These are phyloP conservation scores for Datnioides undecimradiatus DNA, from an alignment of 2,113 vertebrate species.

Conservation along the genomic window DNA sequence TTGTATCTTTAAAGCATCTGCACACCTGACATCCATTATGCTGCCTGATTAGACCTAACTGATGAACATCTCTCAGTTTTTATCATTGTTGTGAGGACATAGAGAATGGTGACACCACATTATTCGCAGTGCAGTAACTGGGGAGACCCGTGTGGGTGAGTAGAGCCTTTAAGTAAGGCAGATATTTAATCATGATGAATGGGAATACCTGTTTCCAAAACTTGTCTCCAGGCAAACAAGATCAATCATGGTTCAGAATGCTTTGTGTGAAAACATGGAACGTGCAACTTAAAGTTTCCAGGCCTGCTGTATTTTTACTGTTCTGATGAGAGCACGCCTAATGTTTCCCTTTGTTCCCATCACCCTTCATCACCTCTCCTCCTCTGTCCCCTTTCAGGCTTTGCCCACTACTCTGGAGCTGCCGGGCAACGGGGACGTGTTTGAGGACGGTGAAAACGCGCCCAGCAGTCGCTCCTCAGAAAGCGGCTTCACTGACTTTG, in stretches of 20 bases:
- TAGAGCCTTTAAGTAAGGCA: no score
- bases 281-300: background rate
- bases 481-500: slow-evolving; percentile 96
- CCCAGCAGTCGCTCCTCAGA: slow-evolving; percentile 88
- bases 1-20: no score
- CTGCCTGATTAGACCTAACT: background rate
- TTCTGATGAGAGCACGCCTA: background rate
- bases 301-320: background rate
- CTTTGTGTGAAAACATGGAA: no score
- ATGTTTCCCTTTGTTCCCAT: background rate
- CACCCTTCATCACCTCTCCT: background rate
- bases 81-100: background rate
- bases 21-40: background rate
- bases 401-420: slow-evolving; percentile 82
- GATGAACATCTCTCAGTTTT: background rate
- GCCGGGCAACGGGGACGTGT: slow-evolving; percentile 84
- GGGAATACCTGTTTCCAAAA: background rate
- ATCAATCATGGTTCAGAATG: background rate
- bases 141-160: no score
- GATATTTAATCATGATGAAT: background rate
- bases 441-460: slow-evolving; percentile 90
- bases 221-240: background rate
- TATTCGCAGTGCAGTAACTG: no score
- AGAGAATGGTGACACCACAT: background rate
- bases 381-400: slow-evolving; percentile 71